phyloP scores from a whole-genome alignment of 2,888 invertebrate species.

The Sphaerophoria taeniata region DNA sequence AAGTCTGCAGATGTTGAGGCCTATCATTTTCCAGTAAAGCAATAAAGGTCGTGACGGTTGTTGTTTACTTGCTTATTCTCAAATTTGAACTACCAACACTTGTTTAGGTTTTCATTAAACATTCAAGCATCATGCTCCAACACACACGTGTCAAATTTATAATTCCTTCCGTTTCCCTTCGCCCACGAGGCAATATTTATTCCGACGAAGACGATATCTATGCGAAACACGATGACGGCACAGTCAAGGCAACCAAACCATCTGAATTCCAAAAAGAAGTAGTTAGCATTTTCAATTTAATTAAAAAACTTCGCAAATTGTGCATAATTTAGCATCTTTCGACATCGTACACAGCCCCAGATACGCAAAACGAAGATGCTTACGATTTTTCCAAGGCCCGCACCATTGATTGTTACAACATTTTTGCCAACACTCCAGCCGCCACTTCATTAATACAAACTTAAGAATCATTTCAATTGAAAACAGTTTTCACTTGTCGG shows the following conservation, averaged over 20 bases:
- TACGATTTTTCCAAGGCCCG: slow-evolving; percentile 24
- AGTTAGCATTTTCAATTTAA: slow-evolving; percentile 60
- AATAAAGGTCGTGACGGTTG: not conserved
- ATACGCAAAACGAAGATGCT: slow-evolving; percentile 8
- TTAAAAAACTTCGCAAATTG: slow-evolving; percentile 68
- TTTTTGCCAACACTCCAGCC: slow-evolving; percentile 46
- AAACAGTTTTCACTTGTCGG: slow-evolving; percentile 51
- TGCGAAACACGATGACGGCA: not conserved
- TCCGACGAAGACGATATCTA: slow-evolving; percentile 2
- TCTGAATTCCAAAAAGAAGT: slow-evolving; percentile 26
- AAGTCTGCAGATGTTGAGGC: no score
- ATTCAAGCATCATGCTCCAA: slow-evolving; percentile 13
- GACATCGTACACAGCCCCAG: not conserved
- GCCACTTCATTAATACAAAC: slow-evolving; percentile 69
- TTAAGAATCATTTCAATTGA: slow-evolving; percentile 66
- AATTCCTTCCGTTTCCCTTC: not conserved
- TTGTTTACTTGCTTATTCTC: not conserved
- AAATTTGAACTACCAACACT: not conserved
- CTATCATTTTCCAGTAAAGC: no score
- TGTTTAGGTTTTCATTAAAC: not conserved
- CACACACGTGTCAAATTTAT: slow-evolving; percentile 15
- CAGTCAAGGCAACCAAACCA: not conserved
- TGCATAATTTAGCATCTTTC: slow-evolving; percentile 61
- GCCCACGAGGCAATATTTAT: slow-evolving; percentile 9
- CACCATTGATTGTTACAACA: slow-evolving; percentile 52